Percentiles rank a stretch among this genome's conserved stretches.
Conservation (phyloP, 64 coral and sea anemone species). For the Pocillopora damicornis region DNA sequence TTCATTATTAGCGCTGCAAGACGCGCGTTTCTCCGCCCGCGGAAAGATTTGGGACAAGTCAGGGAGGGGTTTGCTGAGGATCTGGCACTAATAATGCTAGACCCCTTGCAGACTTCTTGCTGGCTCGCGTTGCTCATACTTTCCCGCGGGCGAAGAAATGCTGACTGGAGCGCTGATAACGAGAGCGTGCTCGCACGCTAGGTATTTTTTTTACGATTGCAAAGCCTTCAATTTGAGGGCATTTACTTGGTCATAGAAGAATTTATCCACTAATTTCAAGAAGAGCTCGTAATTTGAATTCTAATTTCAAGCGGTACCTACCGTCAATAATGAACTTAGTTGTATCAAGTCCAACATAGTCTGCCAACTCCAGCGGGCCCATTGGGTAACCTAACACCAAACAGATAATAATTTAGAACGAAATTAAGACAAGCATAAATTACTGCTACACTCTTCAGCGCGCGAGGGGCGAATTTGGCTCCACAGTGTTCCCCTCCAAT, state of each 20-base stretch:
- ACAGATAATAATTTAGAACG: background rate
- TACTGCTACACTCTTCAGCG: conserved; percentile 25
- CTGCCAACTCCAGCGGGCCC: conserved; percentile 89
- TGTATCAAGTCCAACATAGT: conserved; percentile 93
- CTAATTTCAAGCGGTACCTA: conserved; percentile 7
- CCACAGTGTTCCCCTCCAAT: too few relatives aligned
- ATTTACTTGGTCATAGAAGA: background rate
- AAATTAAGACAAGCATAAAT: background rate
- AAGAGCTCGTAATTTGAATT: background rate
- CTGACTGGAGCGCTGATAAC: too few relatives aligned
- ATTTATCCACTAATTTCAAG: background rate
- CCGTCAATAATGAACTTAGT: conserved; percentile 93
- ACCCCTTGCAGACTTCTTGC: too few relatives aligned
- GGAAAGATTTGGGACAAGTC: too few relatives aligned
- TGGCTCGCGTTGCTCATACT: too few relatives aligned
- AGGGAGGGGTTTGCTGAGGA: too few relatives aligned
- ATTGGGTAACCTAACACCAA: conserved; percentile 78
- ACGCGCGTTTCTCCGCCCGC: too few relatives aligned
- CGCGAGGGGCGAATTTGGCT: too few relatives aligned
- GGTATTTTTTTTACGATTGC: background rate
- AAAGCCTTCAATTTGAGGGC: background rate
- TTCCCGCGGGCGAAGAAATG: too few relatives aligned
- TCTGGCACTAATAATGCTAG: too few relatives aligned
- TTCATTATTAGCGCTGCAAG: background rate
- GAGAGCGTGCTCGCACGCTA: too few relatives aligned